phyloP scores from a whole-genome alignment of 2,113 vertebrate species.

The Lynx canadensis region DNA sequence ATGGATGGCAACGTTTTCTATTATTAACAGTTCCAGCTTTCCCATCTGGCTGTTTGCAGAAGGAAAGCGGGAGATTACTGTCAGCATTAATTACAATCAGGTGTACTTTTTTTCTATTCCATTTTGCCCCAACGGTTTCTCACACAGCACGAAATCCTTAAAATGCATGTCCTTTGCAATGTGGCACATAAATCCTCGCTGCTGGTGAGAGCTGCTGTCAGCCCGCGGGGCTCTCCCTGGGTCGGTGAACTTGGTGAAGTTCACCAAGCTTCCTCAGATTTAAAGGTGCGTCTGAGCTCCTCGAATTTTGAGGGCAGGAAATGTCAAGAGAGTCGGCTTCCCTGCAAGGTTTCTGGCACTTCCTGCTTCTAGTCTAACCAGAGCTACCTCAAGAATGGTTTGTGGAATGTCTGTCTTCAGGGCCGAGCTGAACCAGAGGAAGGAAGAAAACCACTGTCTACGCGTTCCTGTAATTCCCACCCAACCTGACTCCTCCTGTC shows the following conservation, averaged over 20 bases:
- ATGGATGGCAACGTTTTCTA: slow-evolving; percentile 82
- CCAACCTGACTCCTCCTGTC: background rate
- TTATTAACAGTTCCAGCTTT: slow-evolving; percentile 84
- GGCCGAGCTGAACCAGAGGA: background rate
- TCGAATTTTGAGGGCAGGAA: slow-evolving; percentile 43
- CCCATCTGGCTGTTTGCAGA: slow-evolving; percentile 87
- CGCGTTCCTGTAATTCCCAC: background rate
- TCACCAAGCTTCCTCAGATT: slow-evolving; percentile 35
- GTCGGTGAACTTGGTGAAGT: slow-evolving; percentile 5
- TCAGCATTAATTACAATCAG: slow-evolving; percentile 87
- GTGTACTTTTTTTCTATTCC: slow-evolving; percentile 72
- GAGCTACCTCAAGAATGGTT: background rate
- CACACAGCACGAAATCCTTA: slow-evolving; percentile 76
- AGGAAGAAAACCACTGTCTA: background rate
- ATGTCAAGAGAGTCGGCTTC: slow-evolving; percentile 27
- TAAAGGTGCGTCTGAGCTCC: background rate
- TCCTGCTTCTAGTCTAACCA: slow-evolving; percentile 52
- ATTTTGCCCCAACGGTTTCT: slow-evolving; percentile 75
- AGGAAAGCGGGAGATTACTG: slow-evolving; percentile 84
- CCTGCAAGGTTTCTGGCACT: slow-evolving; percentile 19
- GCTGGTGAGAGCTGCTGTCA: slow-evolving; percentile 76
- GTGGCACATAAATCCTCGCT: slow-evolving; percentile 70
- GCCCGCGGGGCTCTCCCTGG: background rate
- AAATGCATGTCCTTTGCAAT: slow-evolving; percentile 72
- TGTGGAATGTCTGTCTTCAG: background rate